A percentile compares a stretch with the other conserved stretches of the same genome.
phyloP scores from a whole-genome alignment of 1,140 invertebrate species.

The Drosophila carrolli region DNA sequence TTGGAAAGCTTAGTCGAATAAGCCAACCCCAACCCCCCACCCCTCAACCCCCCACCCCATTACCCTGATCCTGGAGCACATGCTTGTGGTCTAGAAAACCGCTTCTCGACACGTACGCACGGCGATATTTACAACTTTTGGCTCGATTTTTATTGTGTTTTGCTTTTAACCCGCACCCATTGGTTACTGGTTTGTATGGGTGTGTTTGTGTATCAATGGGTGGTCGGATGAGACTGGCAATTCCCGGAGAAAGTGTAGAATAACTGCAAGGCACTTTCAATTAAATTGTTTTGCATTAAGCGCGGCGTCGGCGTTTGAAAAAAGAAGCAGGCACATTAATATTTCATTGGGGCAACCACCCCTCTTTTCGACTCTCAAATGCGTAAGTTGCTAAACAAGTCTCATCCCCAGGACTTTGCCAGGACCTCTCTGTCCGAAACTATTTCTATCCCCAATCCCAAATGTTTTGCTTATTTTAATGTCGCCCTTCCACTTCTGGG shows the following conservation, averaged over 20 bases:
- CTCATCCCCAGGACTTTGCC: slow-evolving; percentile 10
- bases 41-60: too few species aligned
- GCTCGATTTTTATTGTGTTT: slow-evolving; percentile 37
- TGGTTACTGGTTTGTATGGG: background rate
- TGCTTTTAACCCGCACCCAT: slow-evolving; percentile 7
- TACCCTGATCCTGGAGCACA: background rate
- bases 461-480: slow-evolving; percentile 58
- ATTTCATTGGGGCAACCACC: slow-evolving; percentile 21
- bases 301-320: background rate
- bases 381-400: slow-evolving; percentile 52
- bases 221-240: too few species aligned
- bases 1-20: slow-evolving; percentile 29
- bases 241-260: too few species aligned
- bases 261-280: slow-evolving; percentile 1
- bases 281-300: slow-evolving; percentile 40
- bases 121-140: slow-evolving; percentile 36
- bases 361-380: slow-evolving; percentile 33
- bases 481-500: slow-evolving; percentile 3
- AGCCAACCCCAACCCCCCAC: background rate
- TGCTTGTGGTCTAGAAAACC: slow-evolving; percentile 7
- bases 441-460: slow-evolving; percentile 39
- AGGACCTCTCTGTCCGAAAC: slow-evolving; percentile 49
- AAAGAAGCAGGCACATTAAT: slow-evolving; percentile 24
- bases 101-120: slow-evolving; percentile 14
- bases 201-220: background rate